phyloP scores from a whole-genome alignment of 2,113 vertebrate species.

The Eleginops maclovinus region DNA sequence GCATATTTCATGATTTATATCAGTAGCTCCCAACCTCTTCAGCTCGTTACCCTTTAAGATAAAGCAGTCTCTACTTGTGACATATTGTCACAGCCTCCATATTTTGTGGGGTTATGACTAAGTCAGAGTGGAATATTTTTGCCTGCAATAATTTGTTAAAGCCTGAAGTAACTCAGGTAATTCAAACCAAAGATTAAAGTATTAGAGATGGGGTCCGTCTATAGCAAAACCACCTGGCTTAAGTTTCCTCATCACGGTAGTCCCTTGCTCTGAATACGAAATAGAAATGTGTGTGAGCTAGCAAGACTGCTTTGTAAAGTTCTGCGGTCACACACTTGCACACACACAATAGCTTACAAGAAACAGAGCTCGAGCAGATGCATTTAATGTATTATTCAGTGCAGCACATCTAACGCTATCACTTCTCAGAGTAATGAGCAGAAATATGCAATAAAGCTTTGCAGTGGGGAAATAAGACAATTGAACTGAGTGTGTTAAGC shows the following conservation, averaged over 20 bases:
- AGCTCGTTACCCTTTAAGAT: neutral
- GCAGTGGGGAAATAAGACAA: constrained; percentile 26
- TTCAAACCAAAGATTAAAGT: constrained; percentile 1
- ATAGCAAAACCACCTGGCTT: neutral
- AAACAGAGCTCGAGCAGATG: constrained; percentile 69
- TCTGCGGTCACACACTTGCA: constrained; percentile 32
- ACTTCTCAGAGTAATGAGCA: constrained; percentile 64
- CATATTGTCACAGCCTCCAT: neutral
- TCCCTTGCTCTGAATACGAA: constrained; percentile 18
- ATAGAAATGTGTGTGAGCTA: constrained; percentile 24
- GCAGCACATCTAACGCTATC: constrained; percentile 70
- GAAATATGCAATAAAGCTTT: constrained; percentile 79
- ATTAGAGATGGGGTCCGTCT: neutral
- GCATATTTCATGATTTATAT: neutral
- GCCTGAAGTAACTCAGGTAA: neutral
- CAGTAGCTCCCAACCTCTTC: neutral
- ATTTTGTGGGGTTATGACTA: neutral
- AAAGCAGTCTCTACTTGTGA: neutral
- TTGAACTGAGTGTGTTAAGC: constrained; percentile 41
- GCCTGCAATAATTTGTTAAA: neutral
- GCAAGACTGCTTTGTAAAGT: constrained; percentile 37
- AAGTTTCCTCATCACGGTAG: constrained; percentile 29
- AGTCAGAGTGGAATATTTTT: neutral
- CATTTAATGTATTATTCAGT: constrained; percentile 84
- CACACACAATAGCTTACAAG: constrained; percentile 58